A percentile compares a stretch with the other conserved stretches of the same genome.
Evolutionary conservation across 1,140 invertebrate genomes (phyloP).

Genomic region (Drosophila littoralis): DNA sequence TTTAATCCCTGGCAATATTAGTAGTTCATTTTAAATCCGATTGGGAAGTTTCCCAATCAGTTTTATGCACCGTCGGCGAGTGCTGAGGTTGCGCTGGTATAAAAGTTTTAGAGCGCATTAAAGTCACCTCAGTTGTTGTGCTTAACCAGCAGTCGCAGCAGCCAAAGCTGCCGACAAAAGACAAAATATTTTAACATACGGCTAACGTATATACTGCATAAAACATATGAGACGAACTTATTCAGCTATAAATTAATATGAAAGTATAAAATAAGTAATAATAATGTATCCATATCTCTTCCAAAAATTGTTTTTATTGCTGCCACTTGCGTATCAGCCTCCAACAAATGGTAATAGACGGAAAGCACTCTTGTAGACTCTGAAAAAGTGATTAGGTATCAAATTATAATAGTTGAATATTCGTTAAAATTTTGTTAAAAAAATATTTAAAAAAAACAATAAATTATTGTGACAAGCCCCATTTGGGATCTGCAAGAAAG

Average conservation of each 20-base stretch:
- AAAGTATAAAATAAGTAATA: constrained; percentile 23
- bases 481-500: background rate
- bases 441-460: background rate
- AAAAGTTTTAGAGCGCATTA: constrained; percentile 53
- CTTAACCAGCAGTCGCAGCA: constrained; percentile 35
- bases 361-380: background rate
- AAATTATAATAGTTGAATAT: background rate
- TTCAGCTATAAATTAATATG: no score
- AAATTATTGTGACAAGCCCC: background rate
- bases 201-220: background rate
- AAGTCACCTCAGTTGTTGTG: constrained; percentile 58
- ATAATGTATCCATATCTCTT: constrained; percentile 53
- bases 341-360: constrained; percentile 53
- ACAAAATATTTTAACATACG: background rate
- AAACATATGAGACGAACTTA: no score
- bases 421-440: background rate
- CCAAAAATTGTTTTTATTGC: constrained; percentile 61
- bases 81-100: constrained; percentile 31
- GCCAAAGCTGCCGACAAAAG: background rate
- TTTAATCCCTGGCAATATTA: background rate
- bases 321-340: constrained; percentile 63
- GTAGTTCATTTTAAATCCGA: no score
- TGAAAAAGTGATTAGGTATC: background rate
- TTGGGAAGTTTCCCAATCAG: no score
- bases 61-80: no score